These are phyloP conservation scores for Himalopsyche tibetana DNA, from an alignment of 2,888 invertebrate species.

Conservation along the genomic window DNA sequence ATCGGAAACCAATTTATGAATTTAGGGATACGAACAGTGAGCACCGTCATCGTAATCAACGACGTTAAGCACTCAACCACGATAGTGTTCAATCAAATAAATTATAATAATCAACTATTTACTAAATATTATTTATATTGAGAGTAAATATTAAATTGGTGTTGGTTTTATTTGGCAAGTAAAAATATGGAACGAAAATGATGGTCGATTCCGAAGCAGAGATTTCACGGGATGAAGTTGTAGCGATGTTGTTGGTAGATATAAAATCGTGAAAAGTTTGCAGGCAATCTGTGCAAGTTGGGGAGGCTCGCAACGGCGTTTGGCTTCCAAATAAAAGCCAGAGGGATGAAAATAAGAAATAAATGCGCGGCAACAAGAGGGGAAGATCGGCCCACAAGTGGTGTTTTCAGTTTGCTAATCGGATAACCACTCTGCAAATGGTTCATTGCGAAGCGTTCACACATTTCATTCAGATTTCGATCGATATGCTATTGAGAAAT, in stretches of 20 bases:
- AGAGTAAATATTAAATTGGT: too few relatives aligned
- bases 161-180: too few relatives aligned
- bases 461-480: constrained; percentile 68
- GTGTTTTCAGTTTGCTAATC: constrained; percentile 80
- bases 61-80: too few relatives aligned
- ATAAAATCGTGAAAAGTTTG: constrained; percentile 31
- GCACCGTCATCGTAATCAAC: too few relatives aligned
- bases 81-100: too few relatives aligned
- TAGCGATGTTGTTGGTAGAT: background rate
- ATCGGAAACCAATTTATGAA: too few relatives aligned
- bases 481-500: constrained; percentile 49
- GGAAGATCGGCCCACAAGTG: constrained; percentile 77
- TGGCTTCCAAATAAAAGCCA: constrained; percentile 62
- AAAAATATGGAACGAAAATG: background rate
- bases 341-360: constrained; percentile 75
- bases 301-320: constrained; percentile 57
- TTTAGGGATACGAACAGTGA: too few relatives aligned
- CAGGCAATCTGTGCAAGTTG: constrained; percentile 39
- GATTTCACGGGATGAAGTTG: background rate
- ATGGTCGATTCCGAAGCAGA: background rate
- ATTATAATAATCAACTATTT: too few relatives aligned
- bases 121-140: too few relatives aligned
- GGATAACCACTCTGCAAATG: constrained; percentile 80
- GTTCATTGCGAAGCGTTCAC: constrained; percentile 78
- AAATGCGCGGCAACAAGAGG: constrained; percentile 73